Percentiles rank a stretch among this genome's conserved stretches.
phyloP scores from a whole-genome alignment of 2,113 vertebrate species.

The Hirundichthys speculiger region DNA sequence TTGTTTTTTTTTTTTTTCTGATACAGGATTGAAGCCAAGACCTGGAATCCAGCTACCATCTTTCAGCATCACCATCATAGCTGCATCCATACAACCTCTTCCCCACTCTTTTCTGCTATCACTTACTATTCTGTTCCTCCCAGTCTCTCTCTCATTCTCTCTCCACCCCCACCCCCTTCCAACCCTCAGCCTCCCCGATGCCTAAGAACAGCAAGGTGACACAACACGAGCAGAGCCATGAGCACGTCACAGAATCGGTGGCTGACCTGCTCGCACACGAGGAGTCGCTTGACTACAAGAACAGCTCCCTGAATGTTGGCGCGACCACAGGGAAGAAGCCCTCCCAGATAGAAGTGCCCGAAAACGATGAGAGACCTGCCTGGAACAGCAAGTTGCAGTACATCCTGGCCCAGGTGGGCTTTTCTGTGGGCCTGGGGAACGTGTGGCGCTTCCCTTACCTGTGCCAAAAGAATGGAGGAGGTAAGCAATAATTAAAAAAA shows the following conservation, averaged over 20 bases:
- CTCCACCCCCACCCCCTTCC: conserved; percentile 24
- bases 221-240: conserved; percentile 92
- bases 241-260: conserved; percentile 97
- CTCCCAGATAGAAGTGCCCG: conserved; percentile 85
- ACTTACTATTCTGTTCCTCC: not conserved
- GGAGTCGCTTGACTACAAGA: conserved; percentile 94
- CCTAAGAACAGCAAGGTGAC: conserved; percentile 86
- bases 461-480: conserved; percentile 99
- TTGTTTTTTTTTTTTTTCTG: conserved; percentile 14
- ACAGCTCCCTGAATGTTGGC: conserved; percentile 84
- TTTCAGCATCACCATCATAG: conserved; percentile 12
- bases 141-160: conserved; percentile 15
- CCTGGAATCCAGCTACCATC: conserved; percentile 22
- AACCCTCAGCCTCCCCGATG: conserved; percentile 69
- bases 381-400: conserved; percentile 99
- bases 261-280: conserved; percentile 94
- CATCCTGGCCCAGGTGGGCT: conserved; percentile 97
- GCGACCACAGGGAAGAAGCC: conserved; percentile 78
- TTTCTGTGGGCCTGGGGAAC: conserved; percentile 96
- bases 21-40: conserved; percentile 51
- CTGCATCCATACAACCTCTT: conserved; percentile 16
- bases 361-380: conserved; percentile 89
- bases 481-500: conserved; percentile 76
- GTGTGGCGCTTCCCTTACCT: conserved; percentile 99
- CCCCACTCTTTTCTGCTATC: conserved; percentile 3